Evolutionary conservation across 1,140 invertebrate genomes (phyloP).

Genomic region (Metaphire vulgaris): DNA sequence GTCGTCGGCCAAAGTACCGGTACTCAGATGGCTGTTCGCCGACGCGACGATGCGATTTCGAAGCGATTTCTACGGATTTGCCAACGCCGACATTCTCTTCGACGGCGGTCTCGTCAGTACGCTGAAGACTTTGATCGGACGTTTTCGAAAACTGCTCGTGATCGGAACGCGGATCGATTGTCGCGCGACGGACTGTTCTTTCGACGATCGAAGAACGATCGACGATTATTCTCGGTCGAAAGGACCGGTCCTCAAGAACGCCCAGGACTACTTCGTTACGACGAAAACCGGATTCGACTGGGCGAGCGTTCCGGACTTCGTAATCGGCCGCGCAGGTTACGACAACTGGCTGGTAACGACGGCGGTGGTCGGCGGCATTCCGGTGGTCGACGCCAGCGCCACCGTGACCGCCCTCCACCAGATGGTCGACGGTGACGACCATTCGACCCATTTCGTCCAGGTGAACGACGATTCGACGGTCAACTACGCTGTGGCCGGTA

Average conservation of each 20-base stretch:
- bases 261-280: slow-evolving; percentile 25
- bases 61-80: background rate
- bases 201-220: background rate
- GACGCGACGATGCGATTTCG: background rate
- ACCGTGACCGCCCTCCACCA: background rate
- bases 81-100: background rate
- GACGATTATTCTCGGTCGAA: background rate
- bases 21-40: background rate
- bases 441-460: background rate
- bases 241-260: background rate
- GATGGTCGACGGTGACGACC: background rate
- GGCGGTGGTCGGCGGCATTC: background rate
- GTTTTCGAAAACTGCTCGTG: background rate
- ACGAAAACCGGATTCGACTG: slow-evolving; percentile 13
- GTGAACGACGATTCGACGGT: background rate
- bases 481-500: background rate
- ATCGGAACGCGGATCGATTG: background rate
- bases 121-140: background rate
- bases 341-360: slow-evolving; percentile 25
- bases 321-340: slow-evolving; percentile 23
- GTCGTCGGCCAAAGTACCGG: background rate
- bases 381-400: background rate
- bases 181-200: background rate
- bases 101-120: background rate
- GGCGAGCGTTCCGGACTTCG: slow-evolving; percentile 15